A percentile compares a stretch with the other conserved stretches of the same genome.
Evolutionary conservation across 1,140 invertebrate genomes (phyloP).

Genomic region (Apis mellifera): Amel_HAv3.1 CM009932.2:13456001-13456500

Average conservation of each 20-base stretch:
- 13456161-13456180: conserved; percentile 6
- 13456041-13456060: not conserved
- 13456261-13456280: conserved; percentile 3
- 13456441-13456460: conserved; percentile 1
- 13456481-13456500: conserved; percentile 15
- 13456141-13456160: not conserved
- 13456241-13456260: not conserved
- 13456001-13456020: not conserved
- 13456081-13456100: not conserved
- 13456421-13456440: conserved; percentile 10
- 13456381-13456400: not conserved
- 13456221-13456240: not conserved
- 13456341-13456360: not conserved
- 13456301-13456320: not conserved
- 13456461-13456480: conserved; percentile 45
- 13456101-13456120: conserved; percentile 10
- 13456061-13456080: conserved; percentile 28
- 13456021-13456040: not conserved
- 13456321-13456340: too few relatives aligned
- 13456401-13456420: not conserved
- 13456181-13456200: not conserved
- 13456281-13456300: conserved; percentile 14
- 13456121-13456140: conserved; percentile 8
- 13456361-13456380: not conserved
- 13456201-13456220: not conserved